Base-by-base conservation (phyloP, 2,888 invertebrate species). In the Altica lythri region DNA sequence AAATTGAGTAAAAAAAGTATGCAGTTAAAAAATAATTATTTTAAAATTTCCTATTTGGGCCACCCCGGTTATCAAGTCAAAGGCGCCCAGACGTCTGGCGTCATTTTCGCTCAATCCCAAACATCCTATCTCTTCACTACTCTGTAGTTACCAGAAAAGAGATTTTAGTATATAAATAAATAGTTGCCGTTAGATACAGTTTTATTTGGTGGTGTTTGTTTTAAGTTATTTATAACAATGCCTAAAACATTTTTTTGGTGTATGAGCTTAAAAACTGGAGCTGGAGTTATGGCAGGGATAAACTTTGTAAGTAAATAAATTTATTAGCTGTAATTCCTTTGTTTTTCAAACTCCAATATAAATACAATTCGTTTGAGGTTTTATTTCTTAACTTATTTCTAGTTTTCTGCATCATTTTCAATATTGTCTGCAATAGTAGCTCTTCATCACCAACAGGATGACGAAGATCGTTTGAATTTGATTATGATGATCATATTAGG, bases 11-110 rank as follows among this genome's bases (percentile, higher is more conserved):
- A n/a, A n/a, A n/a, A n/a, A n/a, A n/a, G n/a, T n/a, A n/a, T n/a
- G n/a, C n/a, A n/a, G n/a, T n/a, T n/a, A n/a, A n/a, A n/a, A n/a
- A n/a, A n/a, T n/a, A n/a, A n/a, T n/a, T n/a, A n/a, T n/a, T n/a
- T n/a, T n/a, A n/a, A n/a, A n/a, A n/a, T n/a, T n/a, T n/a, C n/a
- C n/a, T n/a, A n/a, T n/a, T n/a, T n/a, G n/a, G n/a, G n/a, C n/a
- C 53, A 53, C 48, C 54, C 48, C 18, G 37, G 48, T 12, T 34
- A n/a, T 13, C 37, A 50, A 45, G 35, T 46, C 32, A 14, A 22
- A 5, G 63, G 60, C 65, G 62, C 53, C 65, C 45, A 58, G 62
- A 63, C 52, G 63, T 63, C 65, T 65, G 63, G 61, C 62, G 63
- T 60, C 63, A 40, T 19, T 53, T 38, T 47, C 46, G 51, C 42